Conservation (phyloP, 2,797 vertebrate genomes). For the Pangasius mekongensis region DNA sequence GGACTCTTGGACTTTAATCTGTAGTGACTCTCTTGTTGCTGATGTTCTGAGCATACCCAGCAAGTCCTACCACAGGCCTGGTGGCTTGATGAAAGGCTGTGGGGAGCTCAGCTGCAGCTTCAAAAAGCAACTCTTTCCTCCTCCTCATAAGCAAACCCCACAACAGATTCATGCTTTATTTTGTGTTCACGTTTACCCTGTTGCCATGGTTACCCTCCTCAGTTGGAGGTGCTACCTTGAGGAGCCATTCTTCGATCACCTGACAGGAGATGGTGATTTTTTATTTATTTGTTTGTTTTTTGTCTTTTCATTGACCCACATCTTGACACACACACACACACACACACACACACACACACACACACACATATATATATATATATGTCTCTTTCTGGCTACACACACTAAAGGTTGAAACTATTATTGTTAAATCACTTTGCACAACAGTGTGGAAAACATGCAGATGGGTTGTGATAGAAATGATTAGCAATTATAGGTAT, state of each 20-base stretch:
- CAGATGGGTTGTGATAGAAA: neutral
- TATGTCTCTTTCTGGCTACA: neutral
- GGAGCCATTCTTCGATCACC: constrained; percentile 78
- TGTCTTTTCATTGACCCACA: constrained; percentile 52
- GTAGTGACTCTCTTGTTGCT: constrained; percentile 1
- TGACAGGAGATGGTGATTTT: constrained; percentile 68
- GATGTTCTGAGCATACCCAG: constrained; percentile 29
- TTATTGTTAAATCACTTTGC: neutral
- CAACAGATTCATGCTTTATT: constrained; percentile 75
- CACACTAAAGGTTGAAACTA: neutral
- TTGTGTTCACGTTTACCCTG: constrained; percentile 76
- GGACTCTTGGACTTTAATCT: neutral
- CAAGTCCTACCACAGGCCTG: constrained; percentile 24
- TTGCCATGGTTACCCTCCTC: constrained; percentile 73
- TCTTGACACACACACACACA: neutral
- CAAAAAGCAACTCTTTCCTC: constrained; percentile 40
- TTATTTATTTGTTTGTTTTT: constrained; percentile 56
- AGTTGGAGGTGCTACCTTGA: constrained; percentile 75
- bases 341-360: too few species aligned
- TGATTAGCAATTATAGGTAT: neutral
- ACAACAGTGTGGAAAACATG: too few species aligned
- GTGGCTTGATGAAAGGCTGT: constrained; percentile 59
- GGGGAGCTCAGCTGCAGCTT: constrained; percentile 44
- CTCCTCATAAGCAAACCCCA: constrained; percentile 47
- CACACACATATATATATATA: too few species aligned